Evolutionary conservation across 2,113 vertebrate species (phyloP).

Genomic region (Cynopterus brachyotis): DNA sequence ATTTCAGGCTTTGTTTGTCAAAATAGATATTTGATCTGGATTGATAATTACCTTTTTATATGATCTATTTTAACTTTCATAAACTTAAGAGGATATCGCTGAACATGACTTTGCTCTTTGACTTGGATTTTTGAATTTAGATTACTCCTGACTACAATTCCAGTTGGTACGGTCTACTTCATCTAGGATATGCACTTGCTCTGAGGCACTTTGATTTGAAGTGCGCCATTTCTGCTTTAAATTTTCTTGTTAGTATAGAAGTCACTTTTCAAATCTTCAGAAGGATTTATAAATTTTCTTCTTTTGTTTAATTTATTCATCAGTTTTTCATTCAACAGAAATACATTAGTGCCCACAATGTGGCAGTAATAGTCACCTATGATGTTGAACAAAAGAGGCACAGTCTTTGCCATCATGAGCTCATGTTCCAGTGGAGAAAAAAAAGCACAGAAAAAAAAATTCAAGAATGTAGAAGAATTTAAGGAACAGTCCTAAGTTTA

Average conservation of each 20-base stretch:
- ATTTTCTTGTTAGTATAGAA: neutral
- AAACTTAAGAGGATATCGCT: neutral
- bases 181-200: neutral
- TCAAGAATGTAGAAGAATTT: neutral
- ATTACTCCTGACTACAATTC: neutral
- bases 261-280: neutral
- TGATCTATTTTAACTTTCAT: neutral
- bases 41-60: neutral
- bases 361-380: neutral
- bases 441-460: neutral
- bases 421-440: neutral
- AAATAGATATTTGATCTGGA: neutral
- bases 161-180: neutral
- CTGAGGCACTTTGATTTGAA: neutral
- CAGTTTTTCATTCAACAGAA: neutral
- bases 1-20: constrained; percentile 9
- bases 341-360: neutral
- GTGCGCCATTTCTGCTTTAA: neutral
- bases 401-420: neutral
- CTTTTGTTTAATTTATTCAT: neutral
- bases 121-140: neutral
- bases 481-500: neutral
- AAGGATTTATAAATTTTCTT: neutral
- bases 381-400: neutral
- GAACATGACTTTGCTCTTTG: neutral